Evolutionary conservation across 2,888 invertebrate genomes (phyloP).

Genomic region (Chorisops tibialis): DNA sequence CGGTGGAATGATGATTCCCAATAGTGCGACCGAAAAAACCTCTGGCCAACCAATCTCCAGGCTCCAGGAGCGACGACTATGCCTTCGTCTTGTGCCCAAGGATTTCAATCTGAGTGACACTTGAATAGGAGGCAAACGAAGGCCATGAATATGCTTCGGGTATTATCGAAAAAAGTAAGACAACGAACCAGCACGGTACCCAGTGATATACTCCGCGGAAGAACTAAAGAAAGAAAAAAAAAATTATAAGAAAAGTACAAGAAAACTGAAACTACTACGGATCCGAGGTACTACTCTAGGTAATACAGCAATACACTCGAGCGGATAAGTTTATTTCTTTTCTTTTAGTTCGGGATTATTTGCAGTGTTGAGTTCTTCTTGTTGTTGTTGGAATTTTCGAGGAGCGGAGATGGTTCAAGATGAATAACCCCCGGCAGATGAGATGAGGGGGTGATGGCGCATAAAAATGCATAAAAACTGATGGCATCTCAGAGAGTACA

Average conservation of each 20-base stretch:
- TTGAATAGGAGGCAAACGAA: slow-evolving; percentile 18
- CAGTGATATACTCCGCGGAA: neutral
- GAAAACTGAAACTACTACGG: neutral
- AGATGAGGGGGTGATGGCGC: neutral
- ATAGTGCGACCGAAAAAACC: neutral
- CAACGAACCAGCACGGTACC: slow-evolving; percentile 2
- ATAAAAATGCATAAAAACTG: slow-evolving; percentile 15
- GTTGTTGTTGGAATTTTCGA: neutral
- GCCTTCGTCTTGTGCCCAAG: slow-evolving; percentile 12
- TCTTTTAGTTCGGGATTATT: neutral
- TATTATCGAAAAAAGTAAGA: slow-evolving; percentile 25
- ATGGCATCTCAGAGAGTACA: slow-evolving; percentile 15
- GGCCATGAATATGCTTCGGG: slow-evolving; percentile 24
- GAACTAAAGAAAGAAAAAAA: neutral
- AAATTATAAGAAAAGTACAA: slow-evolving; percentile 7
- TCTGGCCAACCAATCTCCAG: neutral
- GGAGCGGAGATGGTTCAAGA: neutral
- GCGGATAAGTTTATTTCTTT: neutral
- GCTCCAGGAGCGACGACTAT: slow-evolving; percentile 12
- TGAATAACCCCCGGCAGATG: neutral
- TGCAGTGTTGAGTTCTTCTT: neutral
- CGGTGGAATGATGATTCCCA: neutral
- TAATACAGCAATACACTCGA: neutral
- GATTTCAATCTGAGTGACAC: slow-evolving; percentile 20
- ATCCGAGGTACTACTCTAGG: neutral